phyloP scores from a whole-genome alignment of 2,797 vertebrate genomes.

The Merluccius polli region DNA sequence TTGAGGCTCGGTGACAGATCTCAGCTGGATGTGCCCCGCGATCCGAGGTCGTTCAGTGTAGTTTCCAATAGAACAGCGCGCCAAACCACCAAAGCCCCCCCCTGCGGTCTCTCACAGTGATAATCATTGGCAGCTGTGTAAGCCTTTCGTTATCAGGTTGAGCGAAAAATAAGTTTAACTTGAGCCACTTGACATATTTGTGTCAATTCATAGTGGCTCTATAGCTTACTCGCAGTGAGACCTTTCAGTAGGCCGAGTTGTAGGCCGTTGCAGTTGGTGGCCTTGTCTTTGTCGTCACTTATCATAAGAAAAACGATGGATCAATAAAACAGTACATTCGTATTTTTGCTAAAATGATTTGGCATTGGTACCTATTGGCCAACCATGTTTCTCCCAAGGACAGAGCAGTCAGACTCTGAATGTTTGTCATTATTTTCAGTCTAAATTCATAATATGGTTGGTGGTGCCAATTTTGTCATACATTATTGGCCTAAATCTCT shows the following conservation, averaged over 20 bases:
- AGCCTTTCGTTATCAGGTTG: conserved; percentile 41
- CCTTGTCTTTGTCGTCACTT: background rate
- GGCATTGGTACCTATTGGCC: too few species aligned
- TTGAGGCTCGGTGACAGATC: conserved; percentile 15
- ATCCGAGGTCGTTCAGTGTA: conserved; percentile 56
- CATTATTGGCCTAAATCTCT: background rate
- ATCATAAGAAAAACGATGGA: background rate
- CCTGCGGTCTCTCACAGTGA: conserved; percentile 44
- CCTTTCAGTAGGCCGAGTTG: background rate
- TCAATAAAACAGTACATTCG: background rate
- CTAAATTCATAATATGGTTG: background rate
- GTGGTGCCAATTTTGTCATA: background rate
- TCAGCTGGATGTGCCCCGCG: conserved; percentile 22
- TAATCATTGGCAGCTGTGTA: conserved; percentile 55
- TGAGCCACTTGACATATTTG: conserved; percentile 18
- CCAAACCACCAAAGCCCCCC: conserved; percentile 17
- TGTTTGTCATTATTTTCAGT: background rate
- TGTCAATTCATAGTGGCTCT: conserved; percentile 19
- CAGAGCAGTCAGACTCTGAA: background rate
- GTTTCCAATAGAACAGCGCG: conserved; percentile 36
- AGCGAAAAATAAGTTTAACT: conserved; percentile 20
- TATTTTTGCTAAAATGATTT: background rate
- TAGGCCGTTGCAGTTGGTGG: background rate
- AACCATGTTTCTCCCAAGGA: background rate
- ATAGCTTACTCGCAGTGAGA: conserved; percentile 5